phyloP scores from a whole-genome alignment of 2,888 invertebrate genomes.

The Trypoxylon attenuatum region DNA sequence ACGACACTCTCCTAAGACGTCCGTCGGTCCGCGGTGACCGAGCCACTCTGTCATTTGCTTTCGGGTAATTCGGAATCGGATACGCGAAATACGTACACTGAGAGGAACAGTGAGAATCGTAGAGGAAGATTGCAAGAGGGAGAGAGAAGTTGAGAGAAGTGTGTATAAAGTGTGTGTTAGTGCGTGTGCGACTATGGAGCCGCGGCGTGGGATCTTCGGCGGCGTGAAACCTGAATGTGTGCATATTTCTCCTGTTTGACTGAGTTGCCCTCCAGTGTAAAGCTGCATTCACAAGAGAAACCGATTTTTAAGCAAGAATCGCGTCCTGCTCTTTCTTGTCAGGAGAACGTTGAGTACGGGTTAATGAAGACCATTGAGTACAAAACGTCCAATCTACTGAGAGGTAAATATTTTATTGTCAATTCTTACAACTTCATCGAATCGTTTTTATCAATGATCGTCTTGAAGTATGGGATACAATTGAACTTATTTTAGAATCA shows the following conservation, averaged over 20 bases:
- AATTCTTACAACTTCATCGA: neutral
- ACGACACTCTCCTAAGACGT: conserved; percentile 37
- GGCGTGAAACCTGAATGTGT: conserved; percentile 58
- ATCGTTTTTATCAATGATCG: too few relatives aligned
- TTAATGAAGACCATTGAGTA: conserved; percentile 51
- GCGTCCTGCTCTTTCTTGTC: conserved; percentile 34
- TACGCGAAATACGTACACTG: conserved; percentile 37
- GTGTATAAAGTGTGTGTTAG: conserved; percentile 11
- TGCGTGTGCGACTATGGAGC: conserved; percentile 36
- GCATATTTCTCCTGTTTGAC: conserved; percentile 53
- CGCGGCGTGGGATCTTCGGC: conserved; percentile 49
- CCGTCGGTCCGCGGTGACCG: conserved; percentile 48
- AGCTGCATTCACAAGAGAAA: conserved; percentile 53
- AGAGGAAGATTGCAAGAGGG: conserved; percentile 5
- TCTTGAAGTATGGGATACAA: too few relatives aligned
- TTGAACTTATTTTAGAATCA: too few relatives aligned
- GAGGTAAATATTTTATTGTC: conserved; percentile 31
- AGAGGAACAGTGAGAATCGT: neutral
- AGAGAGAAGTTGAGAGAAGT: conserved; percentile 17
- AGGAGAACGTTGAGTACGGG: conserved; percentile 37
- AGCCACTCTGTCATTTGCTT: conserved; percentile 61
- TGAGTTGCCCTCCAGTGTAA: conserved; percentile 48
- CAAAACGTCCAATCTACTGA: conserved; percentile 55
- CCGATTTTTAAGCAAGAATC: conserved; percentile 42
- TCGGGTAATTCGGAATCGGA: conserved; percentile 43